phyloP scores from a whole-genome alignment of 2,797 vertebrate species.

The Gorsachius magnificus region DNA sequence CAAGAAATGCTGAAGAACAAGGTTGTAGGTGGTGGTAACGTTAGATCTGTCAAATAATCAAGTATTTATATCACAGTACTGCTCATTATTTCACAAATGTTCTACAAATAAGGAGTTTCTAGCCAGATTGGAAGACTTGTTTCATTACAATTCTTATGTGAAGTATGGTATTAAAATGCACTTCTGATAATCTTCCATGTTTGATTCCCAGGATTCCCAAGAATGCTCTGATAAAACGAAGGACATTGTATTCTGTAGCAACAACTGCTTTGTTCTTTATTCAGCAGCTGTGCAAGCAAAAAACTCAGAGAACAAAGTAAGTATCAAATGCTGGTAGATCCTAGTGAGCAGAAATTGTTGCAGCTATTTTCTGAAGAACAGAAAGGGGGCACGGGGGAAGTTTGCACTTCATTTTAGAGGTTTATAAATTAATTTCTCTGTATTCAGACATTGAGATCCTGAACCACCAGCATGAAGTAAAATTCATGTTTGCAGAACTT shows the following conservation, averaged over 20 bases:
- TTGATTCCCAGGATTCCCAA: constrained; percentile 75
- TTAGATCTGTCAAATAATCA: constrained; percentile 46
- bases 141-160: neutral
- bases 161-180: neutral
- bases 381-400: neutral
- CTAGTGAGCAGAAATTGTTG: neutral
- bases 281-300: constrained; percentile 86
- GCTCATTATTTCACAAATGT: constrained; percentile 15
- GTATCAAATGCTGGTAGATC: neutral
- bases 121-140: neutral
- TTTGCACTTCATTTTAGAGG: neutral
- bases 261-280: constrained; percentile 95
- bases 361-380: neutral
- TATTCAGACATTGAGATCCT: neutral
- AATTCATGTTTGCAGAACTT: neutral
- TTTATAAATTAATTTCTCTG: neutral
- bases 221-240: constrained; percentile 79
- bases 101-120: constrained; percentile 13
- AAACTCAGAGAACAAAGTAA: constrained; percentile 87
- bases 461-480: neutral
- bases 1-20: neutral
- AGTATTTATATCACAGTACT: constrained; percentile 40
- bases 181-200: constrained; percentile 22
- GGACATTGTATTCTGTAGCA: constrained; percentile 94
- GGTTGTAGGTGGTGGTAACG: neutral